Evolutionary conservation across 2,888 invertebrate genomes (phyloP).

Genomic region (Polydrusus pterygomalis): DNA sequence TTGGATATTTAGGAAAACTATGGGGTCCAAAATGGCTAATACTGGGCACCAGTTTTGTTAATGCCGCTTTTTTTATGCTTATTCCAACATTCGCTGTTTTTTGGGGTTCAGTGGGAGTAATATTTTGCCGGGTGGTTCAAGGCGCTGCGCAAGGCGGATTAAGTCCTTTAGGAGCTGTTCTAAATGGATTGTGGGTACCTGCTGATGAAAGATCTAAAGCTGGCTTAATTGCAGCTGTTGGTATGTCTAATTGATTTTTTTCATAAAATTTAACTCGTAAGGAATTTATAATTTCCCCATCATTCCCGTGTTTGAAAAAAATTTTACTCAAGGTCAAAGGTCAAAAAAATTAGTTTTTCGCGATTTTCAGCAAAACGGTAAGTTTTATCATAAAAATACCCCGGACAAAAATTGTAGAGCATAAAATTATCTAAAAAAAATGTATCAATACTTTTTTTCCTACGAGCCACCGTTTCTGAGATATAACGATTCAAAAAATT

Average conservation of each 20-base stretch:
- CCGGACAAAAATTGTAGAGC: no score
- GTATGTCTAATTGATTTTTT: slow-evolving; percentile 52
- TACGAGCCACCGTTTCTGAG: no score
- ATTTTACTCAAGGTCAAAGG: no score
- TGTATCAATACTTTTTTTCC: no score
- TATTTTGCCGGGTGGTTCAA: slow-evolving; percentile 69
- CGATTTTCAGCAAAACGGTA: no score
- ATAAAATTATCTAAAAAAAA: no score
- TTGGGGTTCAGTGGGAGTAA: slow-evolving; percentile 57
- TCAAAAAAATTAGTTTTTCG: no score
- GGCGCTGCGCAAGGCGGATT: slow-evolving; percentile 84
- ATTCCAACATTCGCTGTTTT: slow-evolving; percentile 64
- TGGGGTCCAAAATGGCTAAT: slow-evolving; percentile 85
- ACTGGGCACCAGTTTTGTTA: slow-evolving; percentile 72
- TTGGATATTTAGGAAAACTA: slow-evolving; percentile 81
- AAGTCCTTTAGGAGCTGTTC: slow-evolving; percentile 81
- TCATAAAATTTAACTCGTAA: no score
- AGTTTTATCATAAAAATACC: no score
- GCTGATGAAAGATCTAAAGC: slow-evolving; percentile 80
- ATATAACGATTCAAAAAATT: no score
- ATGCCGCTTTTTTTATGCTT: slow-evolving; percentile 79
- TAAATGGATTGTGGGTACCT: slow-evolving; percentile 84
- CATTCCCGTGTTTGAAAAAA: no score
- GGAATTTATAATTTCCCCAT: no score
- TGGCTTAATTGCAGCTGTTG: slow-evolving; percentile 77